These are phyloP conservation scores for Leucoptera coffeella DNA, from an alignment of 2,888 invertebrate species.

Conservation along the genomic window DNA sequence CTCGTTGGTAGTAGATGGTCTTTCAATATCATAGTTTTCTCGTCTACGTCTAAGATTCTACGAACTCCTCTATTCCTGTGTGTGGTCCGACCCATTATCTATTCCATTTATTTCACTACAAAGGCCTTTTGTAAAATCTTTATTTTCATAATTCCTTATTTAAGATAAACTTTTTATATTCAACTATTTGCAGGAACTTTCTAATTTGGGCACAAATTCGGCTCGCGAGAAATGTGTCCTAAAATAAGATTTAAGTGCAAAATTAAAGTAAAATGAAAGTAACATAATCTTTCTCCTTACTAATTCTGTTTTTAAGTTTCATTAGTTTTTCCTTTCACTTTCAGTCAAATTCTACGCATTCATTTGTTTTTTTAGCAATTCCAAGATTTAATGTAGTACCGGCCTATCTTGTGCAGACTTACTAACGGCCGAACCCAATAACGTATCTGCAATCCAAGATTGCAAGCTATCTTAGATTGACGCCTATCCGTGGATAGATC, in stretches of 20 bases:
- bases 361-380: constrained; percentile 1
- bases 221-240: constrained; percentile 1
- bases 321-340: background rate
- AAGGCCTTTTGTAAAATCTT: background rate
- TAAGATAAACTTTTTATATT: background rate
- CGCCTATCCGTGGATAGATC: no score
- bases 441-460: no score
- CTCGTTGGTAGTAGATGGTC: no score
- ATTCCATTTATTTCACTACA: background rate
- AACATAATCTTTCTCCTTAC: background rate
- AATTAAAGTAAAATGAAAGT: no score
- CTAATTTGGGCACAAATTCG: background rate
- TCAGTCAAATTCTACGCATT: background rate
- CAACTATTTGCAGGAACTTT: background rate
- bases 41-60: constrained; percentile 3
- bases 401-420: background rate
- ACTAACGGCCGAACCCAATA: no score
- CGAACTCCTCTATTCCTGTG: constrained; percentile 2
- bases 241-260: background rate
- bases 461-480: no score
- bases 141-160: background rate
- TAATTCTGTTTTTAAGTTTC: background rate
- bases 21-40: no score
- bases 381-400: constrained; percentile 1
- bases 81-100: constrained; percentile 1